phyloP scores from a whole-genome alignment of 2,888 invertebrate species.

The Hydrotaea cyrtoneurina region DNA sequence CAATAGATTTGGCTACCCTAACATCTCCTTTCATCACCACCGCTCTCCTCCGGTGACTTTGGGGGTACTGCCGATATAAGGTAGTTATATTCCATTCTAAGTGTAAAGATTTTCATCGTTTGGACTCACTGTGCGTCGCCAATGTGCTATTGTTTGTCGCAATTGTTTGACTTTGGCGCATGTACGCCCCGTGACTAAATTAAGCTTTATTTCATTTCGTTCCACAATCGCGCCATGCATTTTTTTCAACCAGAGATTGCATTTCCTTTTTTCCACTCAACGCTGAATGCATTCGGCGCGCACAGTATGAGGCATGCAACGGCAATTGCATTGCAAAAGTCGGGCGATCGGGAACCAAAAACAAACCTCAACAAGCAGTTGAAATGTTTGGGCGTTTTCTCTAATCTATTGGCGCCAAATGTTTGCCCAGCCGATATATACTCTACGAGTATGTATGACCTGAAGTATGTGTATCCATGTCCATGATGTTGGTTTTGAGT shows the following conservation, averaged over 20 bases:
- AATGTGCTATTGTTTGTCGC: conserved; percentile 13
- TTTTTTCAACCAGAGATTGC: conserved; percentile 20
- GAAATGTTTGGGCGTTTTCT: conserved; percentile 67
- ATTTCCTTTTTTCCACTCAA: not conserved
- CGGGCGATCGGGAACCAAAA: not conserved
- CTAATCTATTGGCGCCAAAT: conserved; percentile 67
- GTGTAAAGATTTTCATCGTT: no score
- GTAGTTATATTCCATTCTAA: no score
- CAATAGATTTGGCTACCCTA: no score
- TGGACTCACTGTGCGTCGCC: not conserved
- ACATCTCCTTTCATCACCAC: no score
- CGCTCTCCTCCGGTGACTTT: no score
- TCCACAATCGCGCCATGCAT: conserved; percentile 46
- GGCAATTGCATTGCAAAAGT: conserved; percentile 45
- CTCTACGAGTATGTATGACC: not conserved
- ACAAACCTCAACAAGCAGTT: conserved; percentile 58
- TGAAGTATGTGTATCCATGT: conserved; percentile 4
- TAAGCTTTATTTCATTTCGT: conserved; percentile 57
- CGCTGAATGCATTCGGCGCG: not conserved
- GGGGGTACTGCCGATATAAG: no score
- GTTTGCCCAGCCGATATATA: conserved; percentile 51
- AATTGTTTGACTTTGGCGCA: conserved; percentile 67
- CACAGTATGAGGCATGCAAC: conserved; percentile 26
- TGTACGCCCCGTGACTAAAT: conserved; percentile 67
- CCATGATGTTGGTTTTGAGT: not conserved